Evolutionary conservation across 2,888 invertebrate genomes (phyloP), one percentile per base, ranked within the genome.

Genomic region (Dinocampus coccinellae): DNA sequence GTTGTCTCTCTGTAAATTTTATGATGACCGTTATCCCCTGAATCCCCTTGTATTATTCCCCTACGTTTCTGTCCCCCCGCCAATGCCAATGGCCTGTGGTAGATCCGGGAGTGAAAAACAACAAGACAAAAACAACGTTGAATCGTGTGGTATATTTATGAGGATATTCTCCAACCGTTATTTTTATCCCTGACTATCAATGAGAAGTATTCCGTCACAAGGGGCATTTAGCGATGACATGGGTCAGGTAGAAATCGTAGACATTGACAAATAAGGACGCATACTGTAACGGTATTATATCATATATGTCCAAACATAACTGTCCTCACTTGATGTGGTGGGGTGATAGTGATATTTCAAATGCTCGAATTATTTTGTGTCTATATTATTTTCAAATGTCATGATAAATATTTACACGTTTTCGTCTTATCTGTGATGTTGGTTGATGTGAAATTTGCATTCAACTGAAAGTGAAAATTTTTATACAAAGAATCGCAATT

Each of bases 21-120:
- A 69, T 63, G 55, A 69, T 57, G 68, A 68, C 68, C 68, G 61
- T 69, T 69, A 69, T 55, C 62, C 61, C 22, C 16, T 20, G 47
- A 16, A 47, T 47, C 16, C 47, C 16, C 16, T 47, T n/a, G 47
- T 47, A 16, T n/a, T n/a, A 16, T n/a, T n/a, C 6, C 16, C 47
- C 16, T 47, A 6, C 47, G 47, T 47, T 47, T n/a, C 20, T 16
- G 9, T 47, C 20, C 1, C 47, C 47, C 47, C 20, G 16, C 2
- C 47, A 47, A 47, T 22, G 55, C 55, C 55, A 55, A 26, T 26
- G 26, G 26, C 55, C 55, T 39, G 55, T 2, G 3, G 55, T 24
- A 55, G 55, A 55, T 55, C 55, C 55, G 55, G 55, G 55, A 24
- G 13, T 13, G 26, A n/a, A 4, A 22, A 55, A 13, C n/a, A 55